These are phyloP conservation scores for Mus spretus DNA, from an alignment of 2,797 vertebrate species.

Conservation along the genomic window DNA sequence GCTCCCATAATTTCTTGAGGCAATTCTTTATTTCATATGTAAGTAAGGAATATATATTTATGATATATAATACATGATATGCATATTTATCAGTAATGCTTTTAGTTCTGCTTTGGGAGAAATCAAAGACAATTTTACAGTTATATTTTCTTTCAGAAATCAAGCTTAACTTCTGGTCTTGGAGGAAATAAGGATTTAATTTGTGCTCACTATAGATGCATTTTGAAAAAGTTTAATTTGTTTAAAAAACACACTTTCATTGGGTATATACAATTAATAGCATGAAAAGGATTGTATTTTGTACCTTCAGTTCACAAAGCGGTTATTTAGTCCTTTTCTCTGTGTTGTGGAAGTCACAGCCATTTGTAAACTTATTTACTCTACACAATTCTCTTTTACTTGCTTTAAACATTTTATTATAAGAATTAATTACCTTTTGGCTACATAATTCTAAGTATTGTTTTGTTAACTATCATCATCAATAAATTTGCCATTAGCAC, in stretches of 20 bases:
- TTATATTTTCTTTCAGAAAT: not conserved
- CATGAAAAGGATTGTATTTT: not conserved
- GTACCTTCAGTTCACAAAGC: not conserved
- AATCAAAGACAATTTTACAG: not conserved
- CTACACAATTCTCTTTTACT: not conserved
- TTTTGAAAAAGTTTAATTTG: not conserved
- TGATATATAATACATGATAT: not conserved
- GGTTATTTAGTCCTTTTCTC: not conserved
- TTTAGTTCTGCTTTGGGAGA: not conserved
- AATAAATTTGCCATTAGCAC: not conserved
- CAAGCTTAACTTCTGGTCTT: not conserved
- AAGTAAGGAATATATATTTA: not conserved
- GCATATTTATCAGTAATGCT: not conserved
- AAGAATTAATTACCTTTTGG: slow-evolving; percentile 21
- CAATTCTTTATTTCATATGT: not conserved
- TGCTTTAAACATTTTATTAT: slow-evolving; percentile 24
- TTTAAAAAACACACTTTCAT: not conserved
- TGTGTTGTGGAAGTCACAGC: not conserved
- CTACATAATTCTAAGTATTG: not conserved
- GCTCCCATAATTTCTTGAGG: not conserved
- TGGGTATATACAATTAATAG: not conserved
- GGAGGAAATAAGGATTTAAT: not conserved
- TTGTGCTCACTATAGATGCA: not conserved
- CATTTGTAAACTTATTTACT: not conserved
- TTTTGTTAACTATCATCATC: slow-evolving; percentile 8